A percentile compares a stretch with the other conserved stretches of the same genome.
Evolutionary conservation across 1,140 invertebrate genomes (phyloP).

Genomic region (Argopecten irradians): DNA sequence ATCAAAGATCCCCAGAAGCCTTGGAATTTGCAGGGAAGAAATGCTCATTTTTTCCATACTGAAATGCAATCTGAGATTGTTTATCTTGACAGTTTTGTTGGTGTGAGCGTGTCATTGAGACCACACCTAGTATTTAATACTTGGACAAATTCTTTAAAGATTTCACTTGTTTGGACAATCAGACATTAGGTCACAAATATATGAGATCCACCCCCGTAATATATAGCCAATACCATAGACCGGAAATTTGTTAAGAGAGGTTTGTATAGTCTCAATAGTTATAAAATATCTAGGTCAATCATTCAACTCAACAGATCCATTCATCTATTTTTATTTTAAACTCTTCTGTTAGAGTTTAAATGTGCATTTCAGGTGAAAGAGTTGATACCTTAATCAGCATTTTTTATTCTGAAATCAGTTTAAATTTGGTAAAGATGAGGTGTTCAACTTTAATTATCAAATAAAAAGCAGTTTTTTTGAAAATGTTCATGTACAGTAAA

Average conservation of each 20-base stretch:
- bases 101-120: neutral
- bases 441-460: too few relatives aligned
- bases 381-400: too few relatives aligned
- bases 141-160: neutral
- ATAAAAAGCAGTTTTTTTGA: too few relatives aligned
- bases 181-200: neutral
- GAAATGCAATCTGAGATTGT: neutral
- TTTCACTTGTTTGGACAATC: neutral
- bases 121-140: neutral
- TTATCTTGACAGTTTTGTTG: neutral
- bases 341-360: too few relatives aligned
- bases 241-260: neutral
- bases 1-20: neutral
- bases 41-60: neutral
- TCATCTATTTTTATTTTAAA: too few relatives aligned
- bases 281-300: too few relatives aligned
- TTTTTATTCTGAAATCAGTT: too few relatives aligned
- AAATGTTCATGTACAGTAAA: too few relatives aligned
- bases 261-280: too few relatives aligned
- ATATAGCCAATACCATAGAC: neutral
- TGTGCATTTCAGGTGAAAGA: too few relatives aligned
- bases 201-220: neutral
- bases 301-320: too few relatives aligned
- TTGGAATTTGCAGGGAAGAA: neutral
- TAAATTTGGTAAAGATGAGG: too few relatives aligned